Conservation (phyloP, 2,888 invertebrate genomes). For the Drosophila trichaetosa region DNA sequence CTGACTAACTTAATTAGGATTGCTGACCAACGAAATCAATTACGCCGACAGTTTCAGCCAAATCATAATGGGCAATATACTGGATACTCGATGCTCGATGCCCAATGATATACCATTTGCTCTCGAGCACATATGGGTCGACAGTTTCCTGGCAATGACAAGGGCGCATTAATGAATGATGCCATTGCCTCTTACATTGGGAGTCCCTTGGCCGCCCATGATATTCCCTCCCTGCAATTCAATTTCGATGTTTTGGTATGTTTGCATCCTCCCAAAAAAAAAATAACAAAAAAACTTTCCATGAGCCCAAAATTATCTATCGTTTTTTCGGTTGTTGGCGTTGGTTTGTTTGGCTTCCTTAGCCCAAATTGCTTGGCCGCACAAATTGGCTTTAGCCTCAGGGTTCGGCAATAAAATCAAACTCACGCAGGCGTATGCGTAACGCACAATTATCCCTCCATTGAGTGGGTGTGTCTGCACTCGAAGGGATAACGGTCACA, state of each 20-base stretch:
- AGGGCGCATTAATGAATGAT: conserved; percentile 54
- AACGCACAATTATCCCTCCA: conserved; percentile 74
- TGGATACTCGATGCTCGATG: not conserved
- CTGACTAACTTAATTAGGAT: conserved; percentile 55
- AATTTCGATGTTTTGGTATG: conserved; percentile 31
- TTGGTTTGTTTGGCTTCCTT: conserved; percentile 59
- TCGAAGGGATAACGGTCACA: conserved; percentile 55
- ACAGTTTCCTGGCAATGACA: conserved; percentile 43
- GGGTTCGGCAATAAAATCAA: conserved; percentile 70
- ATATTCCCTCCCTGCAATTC: conserved; percentile 14
- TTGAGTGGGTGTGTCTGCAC: conserved; percentile 67
- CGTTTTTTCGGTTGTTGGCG: conserved; percentile 24
- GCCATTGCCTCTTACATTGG: conserved; percentile 32
- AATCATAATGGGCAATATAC: conserved; percentile 13
- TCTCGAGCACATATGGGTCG: conserved; percentile 42
- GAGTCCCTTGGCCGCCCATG: conserved; percentile 2
- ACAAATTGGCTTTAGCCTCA: conserved; percentile 64
- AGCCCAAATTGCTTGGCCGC: conserved; percentile 55
- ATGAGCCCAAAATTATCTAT: conserved; percentile 51
- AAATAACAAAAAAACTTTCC: conserved; percentile 43
- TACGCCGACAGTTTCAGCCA: conserved; percentile 46
- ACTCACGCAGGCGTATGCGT: conserved; percentile 70
- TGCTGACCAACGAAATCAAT: conserved; percentile 63
- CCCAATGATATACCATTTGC: conserved; percentile 47
- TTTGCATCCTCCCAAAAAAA: conserved; percentile 12